Percentiles rank a stretch among this genome's conserved stretches.
Conservation (phyloP, 2,888 invertebrate genomes). For the Strigamia transsilvanica region DNA sequence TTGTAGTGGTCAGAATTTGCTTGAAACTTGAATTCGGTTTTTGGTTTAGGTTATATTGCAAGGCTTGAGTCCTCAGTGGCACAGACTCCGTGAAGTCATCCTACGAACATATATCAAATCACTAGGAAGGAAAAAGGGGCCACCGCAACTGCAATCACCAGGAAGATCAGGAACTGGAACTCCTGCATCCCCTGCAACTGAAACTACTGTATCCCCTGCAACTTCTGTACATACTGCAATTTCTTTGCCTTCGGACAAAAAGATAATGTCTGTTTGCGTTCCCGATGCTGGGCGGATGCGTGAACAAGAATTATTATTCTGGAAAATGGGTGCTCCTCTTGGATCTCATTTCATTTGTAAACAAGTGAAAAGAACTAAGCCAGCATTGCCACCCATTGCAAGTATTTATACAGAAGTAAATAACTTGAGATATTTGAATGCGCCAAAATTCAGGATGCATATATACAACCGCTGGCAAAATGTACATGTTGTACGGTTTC, state of each 20-base stretch:
- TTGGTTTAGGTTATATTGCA: background rate
- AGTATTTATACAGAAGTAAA: background rate
- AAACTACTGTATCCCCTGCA: too few species aligned
- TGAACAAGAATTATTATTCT: background rate
- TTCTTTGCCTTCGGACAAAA: too few species aligned
- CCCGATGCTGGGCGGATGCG: background rate
- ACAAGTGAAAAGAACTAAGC: background rate
- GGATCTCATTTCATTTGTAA: background rate
- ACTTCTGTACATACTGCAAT: too few species aligned
- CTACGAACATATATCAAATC: background rate
- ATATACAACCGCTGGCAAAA: too few species aligned
- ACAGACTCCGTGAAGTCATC: background rate
- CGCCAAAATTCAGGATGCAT: too few species aligned
- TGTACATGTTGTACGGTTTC: too few species aligned
- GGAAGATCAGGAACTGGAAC: background rate
- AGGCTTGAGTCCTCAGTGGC: background rate
- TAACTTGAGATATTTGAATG: background rate
- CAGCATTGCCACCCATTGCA: background rate
- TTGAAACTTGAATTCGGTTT: background rate
- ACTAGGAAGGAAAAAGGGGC: background rate
- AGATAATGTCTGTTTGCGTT: too few species aligned
- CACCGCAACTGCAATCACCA: background rate
- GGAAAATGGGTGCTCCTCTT: background rate
- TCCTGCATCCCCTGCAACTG: too few species aligned
- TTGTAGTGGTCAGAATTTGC: background rate